A percentile compares a stretch with the other conserved stretches of the same genome.
Conservation (phyloP, 2,797 vertebrate genomes). For the Cyprinodon diabolis region DNA sequence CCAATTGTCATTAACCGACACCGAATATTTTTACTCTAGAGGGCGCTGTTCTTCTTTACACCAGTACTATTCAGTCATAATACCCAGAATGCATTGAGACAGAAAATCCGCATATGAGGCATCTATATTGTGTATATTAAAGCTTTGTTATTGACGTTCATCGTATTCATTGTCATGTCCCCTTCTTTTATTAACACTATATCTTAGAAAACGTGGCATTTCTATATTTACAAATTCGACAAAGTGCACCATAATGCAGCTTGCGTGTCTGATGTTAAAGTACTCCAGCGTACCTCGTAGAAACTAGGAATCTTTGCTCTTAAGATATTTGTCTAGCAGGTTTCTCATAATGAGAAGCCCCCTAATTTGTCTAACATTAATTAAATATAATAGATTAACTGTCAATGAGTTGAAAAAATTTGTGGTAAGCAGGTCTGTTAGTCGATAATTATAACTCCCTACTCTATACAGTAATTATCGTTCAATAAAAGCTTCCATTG, state of each 20-base stretch:
- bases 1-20: background rate
- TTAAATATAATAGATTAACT: too few relatives aligned
- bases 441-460: too few relatives aligned
- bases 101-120: background rate
- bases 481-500: too few relatives aligned
- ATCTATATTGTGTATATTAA: background rate
- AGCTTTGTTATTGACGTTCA: too few relatives aligned
- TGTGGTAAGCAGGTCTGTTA: too few relatives aligned
- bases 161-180: accelerated
- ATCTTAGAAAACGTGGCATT: background rate
- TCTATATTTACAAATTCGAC: accelerated
- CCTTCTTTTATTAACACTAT: background rate
- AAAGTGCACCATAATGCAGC: slow-evolving; percentile 11
- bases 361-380: accelerated
- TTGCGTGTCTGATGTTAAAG: accelerated
- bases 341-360: slow-evolving; percentile 72
- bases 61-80: background rate
- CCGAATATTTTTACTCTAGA: background rate
- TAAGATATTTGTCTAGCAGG: slow-evolving; percentile 83
- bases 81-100: slow-evolving; percentile 59
- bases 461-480: too few relatives aligned
- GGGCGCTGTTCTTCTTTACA: background rate
- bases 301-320: slow-evolving; percentile 64
- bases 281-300: accelerated
- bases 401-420: too few relatives aligned